phyloP scores from a whole-genome alignment of 2,113 vertebrate species.

The Silurus meridionalis region DNA sequence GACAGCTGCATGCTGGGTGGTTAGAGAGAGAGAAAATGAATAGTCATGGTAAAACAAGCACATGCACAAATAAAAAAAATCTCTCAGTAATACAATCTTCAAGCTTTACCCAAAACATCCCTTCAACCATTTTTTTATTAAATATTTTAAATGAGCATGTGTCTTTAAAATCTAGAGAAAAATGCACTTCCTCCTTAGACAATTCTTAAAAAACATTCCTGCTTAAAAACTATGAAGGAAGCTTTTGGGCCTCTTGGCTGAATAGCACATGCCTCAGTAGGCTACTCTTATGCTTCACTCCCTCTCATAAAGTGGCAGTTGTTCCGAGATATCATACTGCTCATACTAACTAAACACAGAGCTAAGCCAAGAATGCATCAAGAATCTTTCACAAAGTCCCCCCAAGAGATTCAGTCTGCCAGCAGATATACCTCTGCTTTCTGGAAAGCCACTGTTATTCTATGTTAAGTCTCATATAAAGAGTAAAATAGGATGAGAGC shows the following conservation, averaged over 20 bases:
- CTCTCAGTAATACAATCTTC: neutral
- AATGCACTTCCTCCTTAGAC: neutral
- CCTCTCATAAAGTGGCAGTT: slow-evolving; percentile 33
- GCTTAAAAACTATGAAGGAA: slow-evolving; percentile 17
- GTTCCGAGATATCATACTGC: slow-evolving; percentile 38
- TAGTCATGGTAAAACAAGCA: slow-evolving; percentile 2
- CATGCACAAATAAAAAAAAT: neutral
- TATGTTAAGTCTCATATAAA: neutral
- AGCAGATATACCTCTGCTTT: neutral
- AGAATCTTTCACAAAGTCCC: neutral
- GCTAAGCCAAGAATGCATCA: slow-evolving; percentile 30
- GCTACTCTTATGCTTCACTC: slow-evolving; percentile 8
- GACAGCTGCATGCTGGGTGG: slow-evolving; percentile 34
- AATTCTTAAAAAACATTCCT: neutral
- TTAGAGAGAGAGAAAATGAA: slow-evolving; percentile 1
- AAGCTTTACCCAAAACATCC: neutral
- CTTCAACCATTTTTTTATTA: neutral
- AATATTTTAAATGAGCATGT: neutral
- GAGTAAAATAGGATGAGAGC: neutral
- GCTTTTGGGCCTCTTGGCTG: slow-evolving; percentile 14
- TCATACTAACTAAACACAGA: slow-evolving; percentile 22
- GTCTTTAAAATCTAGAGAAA: neutral
- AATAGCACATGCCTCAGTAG: slow-evolving; percentile 21
- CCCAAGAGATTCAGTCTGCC: neutral
- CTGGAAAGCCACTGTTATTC: neutral